These are phyloP conservation scores for Tryphoninae sp. DNA, from an alignment of 2,888 invertebrate genomes.

Conservation along the genomic window DNA sequence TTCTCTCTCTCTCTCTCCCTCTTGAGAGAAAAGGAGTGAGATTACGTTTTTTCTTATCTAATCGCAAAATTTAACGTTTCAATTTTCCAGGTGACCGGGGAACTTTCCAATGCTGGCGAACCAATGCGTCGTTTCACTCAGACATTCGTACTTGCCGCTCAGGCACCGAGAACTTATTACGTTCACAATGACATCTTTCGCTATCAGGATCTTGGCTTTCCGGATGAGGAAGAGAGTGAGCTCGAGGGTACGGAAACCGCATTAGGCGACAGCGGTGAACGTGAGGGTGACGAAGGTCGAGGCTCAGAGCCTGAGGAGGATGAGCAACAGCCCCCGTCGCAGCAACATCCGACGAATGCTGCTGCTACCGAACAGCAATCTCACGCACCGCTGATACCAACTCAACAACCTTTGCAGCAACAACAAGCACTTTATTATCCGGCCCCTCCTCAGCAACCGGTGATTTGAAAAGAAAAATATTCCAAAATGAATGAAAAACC, in stretches of 20 bases:
- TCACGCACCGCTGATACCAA: conserved; percentile 63
- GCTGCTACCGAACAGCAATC: conserved; percentile 71
- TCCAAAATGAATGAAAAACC: not conserved
- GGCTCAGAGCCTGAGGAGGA: conserved; percentile 88
- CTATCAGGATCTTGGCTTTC: conserved; percentile 88
- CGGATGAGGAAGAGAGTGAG: conserved; percentile 79
- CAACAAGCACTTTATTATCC: conserved; percentile 71
- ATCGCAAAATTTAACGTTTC: not conserved
- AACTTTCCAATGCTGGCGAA: conserved; percentile 97
- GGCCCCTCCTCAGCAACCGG: conserved; percentile 72
- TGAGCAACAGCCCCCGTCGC: conserved; percentile 76
- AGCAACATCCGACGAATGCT: conserved; percentile 71
- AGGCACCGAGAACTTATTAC: conserved; percentile 98
- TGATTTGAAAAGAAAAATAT: conserved; percentile 26
- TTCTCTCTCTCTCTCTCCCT: not conserved
- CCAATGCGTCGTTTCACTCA: conserved; percentile 99
- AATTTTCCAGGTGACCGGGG: conserved; percentile 90
- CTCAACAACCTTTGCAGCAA: conserved; percentile 64
- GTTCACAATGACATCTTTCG: conserved; percentile 99
- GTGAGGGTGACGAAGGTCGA: conserved; percentile 85
- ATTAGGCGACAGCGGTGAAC: conserved; percentile 74
- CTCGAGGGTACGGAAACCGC: conserved; percentile 73
- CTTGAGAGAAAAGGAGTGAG: not conserved
- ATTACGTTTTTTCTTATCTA: not conserved
- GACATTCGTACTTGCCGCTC: conserved; percentile 97